Evolutionary conservation across 2,797 vertebrate species (phyloP).

Genomic region (Sebastes paucispinis): DNA sequence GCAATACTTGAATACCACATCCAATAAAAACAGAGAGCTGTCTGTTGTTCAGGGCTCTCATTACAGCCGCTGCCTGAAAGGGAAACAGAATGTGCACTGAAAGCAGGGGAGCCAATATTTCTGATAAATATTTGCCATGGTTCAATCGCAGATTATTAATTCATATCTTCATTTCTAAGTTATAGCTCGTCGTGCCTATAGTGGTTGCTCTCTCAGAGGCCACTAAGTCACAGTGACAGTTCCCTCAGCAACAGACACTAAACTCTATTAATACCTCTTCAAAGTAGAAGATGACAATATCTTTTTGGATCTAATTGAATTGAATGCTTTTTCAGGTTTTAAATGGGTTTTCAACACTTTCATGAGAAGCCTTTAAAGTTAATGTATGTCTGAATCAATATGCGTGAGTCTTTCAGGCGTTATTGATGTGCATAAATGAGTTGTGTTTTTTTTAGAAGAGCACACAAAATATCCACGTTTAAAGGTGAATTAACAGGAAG

Average conservation of each 20-base stretch:
- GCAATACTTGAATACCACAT: slow-evolving; percentile 34
- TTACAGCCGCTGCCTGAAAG: slow-evolving; percentile 22
- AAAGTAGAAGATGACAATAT: background rate
- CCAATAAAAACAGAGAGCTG: slow-evolving; percentile 39
- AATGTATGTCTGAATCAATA: slow-evolving; percentile 11
- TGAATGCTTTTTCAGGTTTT: background rate
- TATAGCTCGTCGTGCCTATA: slow-evolving; percentile 14
- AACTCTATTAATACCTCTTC: slow-evolving; percentile 37
- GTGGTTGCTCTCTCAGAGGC: slow-evolving; percentile 2
- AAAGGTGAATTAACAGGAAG: background rate
- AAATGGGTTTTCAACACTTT: background rate
- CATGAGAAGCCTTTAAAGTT: background rate
- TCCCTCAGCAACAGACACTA: slow-evolving; percentile 40
- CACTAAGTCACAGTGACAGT: slow-evolving; percentile 14
- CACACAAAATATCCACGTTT: background rate
- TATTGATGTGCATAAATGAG: slow-evolving; percentile 20
- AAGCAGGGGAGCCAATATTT: slow-evolving; percentile 22
- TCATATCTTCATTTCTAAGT: slow-evolving; percentile 44
- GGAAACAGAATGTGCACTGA: background rate
- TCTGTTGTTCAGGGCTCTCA: slow-evolving; percentile 19
- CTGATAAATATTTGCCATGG: slow-evolving; percentile 47
- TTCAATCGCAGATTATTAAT: slow-evolving; percentile 55
- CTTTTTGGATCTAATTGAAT: background rate
- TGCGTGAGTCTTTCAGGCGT: background rate
- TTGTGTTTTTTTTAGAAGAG: background rate